phyloP scores from a whole-genome alignment of 2,888 invertebrate genomes.

The Hirtodrosophila alboralis region DNA sequence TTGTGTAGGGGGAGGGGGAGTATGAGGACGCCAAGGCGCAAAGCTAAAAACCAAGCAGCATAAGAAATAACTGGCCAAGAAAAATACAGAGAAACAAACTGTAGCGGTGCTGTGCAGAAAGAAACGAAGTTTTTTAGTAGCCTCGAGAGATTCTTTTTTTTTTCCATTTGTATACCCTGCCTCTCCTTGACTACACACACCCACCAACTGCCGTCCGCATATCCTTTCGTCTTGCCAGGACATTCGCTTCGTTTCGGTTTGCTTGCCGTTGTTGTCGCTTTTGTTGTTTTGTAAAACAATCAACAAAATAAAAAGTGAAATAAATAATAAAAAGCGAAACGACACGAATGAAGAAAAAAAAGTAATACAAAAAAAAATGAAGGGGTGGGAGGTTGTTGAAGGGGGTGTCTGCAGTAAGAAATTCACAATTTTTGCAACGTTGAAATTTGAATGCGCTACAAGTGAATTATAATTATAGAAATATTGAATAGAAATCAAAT shows the following conservation, averaged over 20 bases:
- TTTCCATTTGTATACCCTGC: constrained; percentile 43
- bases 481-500: constrained; percentile 8
- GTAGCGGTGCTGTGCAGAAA: constrained; percentile 19
- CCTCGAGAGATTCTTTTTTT: constrained; percentile 74
- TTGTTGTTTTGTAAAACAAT: constrained; percentile 71
- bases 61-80: constrained; percentile 76
- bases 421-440: constrained; percentile 24
- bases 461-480: background rate
- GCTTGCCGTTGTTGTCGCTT: constrained; percentile 35
- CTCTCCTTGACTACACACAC: background rate
- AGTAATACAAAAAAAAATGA: constrained; percentile 22
- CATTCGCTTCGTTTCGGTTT: constrained; percentile 42
- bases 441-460: constrained; percentile 49
- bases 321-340: constrained; percentile 58
- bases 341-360: constrained; percentile 44
- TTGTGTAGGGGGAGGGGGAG: constrained; percentile 7
- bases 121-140: constrained; percentile 71
- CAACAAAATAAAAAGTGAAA: constrained; percentile 67
- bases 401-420: constrained; percentile 28
- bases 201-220: constrained; percentile 6
- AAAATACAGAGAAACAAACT: constrained; percentile 33
- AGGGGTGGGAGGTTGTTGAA: too few relatives aligned
- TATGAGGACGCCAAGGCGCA: constrained; percentile 54
- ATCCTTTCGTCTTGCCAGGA: constrained; percentile 17
- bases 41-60: constrained; percentile 71